Evolutionary conservation across 2,888 invertebrate genomes (phyloP), one percentile per base, ranked within the genome.

Genomic region (Ophioninae sp.): DNA sequence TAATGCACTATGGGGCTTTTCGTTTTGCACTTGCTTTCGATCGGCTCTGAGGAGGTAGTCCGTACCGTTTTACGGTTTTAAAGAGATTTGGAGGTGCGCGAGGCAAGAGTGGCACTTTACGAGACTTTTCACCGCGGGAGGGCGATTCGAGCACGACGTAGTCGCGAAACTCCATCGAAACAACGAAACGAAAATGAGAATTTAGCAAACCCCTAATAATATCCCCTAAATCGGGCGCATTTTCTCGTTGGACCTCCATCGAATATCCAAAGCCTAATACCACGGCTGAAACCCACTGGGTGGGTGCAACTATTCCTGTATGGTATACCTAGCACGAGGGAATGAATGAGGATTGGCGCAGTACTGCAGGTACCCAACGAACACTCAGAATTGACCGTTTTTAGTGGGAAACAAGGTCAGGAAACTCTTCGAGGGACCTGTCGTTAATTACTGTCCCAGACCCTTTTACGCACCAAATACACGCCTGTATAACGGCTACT

Each of bases 11-110:
- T 61, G 20, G 30, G 20, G 62, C 59, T 77, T 81, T 68, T 75
- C 74, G 76, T 69, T 79, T 81, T 85, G 79, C 86, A 86, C 85
- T 85, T 85, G 86, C 83, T 82, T 70, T 82, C 78, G 83, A 82
- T 81, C 82, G 78, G 79, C 80, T 76, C 84, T 70, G 85, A 83
- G 79, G 59, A 67, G 70, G 65, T 65, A 73, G 73, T 75, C 79
- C 67, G 65, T 23, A 73, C 65, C 30, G 61, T 84, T 83, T 83
- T 84, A 85, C 75, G 83, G 83, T 82, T 82, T 80, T 74, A 84
- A 86, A 85, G 81, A 84, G 85, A 85, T 84, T 85, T 82, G 44
- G 73, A 79, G 59, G 68, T 21, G 20, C n/a, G 39, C 30, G 73
- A 50, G 50, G 65, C 64, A 77, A 85, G 72, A 78, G 78, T 69